phyloP scores from a whole-genome alignment of 2,113 vertebrate genomes.

The Pomatorhinus ruficollis region DNA sequence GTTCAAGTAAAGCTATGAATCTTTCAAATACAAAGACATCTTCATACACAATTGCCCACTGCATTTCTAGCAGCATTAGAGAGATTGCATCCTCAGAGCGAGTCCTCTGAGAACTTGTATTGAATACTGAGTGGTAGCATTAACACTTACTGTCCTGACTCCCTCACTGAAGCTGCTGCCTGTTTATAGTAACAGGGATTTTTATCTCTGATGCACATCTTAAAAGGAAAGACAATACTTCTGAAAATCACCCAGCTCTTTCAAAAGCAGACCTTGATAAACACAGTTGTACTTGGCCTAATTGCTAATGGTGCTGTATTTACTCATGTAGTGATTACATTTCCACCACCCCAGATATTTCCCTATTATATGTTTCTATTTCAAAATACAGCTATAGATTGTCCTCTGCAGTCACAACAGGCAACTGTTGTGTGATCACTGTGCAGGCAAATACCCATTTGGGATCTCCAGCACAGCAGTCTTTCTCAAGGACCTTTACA shows the following conservation, averaged over 20 bases:
- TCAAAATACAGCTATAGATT: not conserved
- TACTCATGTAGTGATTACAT: not conserved
- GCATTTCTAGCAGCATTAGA: not conserved
- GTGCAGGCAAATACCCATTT: not conserved
- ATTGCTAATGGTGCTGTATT: slow-evolving; percentile 18
- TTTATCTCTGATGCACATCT: not conserved
- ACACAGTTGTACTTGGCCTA: not conserved
- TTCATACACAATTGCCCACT: not conserved
- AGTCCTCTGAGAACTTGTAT: not conserved
- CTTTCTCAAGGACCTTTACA: not conserved
- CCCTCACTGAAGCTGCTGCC: not conserved
- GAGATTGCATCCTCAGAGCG: not conserved
- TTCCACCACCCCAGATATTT: not conserved
- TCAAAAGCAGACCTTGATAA: not conserved
- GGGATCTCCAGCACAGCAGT: not conserved
- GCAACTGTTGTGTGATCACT: not conserved
- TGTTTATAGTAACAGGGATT: not conserved
- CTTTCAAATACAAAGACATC: not conserved
- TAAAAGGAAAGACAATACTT: not conserved
- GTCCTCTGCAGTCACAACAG: not conserved
- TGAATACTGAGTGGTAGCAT: fast-evolving
- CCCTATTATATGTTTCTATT: not conserved
- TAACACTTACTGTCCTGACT: not conserved
- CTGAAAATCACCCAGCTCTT: not conserved
- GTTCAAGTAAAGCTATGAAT: not conserved